Evolutionary conservation across 2,113 vertebrate species (phyloP).

Genomic region (Ivindomyrus marchei): DNA sequence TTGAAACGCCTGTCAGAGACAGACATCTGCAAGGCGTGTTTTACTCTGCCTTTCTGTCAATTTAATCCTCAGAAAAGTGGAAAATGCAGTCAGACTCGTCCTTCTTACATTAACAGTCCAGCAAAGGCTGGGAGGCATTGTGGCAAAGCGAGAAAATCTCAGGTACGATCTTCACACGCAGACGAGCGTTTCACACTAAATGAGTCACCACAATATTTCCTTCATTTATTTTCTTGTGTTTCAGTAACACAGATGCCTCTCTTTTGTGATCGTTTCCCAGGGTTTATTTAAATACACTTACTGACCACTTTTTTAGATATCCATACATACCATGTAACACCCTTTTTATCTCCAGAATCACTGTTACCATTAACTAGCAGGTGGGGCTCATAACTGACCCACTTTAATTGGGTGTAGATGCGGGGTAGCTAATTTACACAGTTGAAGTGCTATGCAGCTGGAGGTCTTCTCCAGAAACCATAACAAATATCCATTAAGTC

Average conservation of each 20-base stretch:
- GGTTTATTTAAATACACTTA: neutral
- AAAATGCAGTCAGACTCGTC: neutral
- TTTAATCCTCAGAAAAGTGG: neutral
- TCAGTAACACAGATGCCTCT: neutral
- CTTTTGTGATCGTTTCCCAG: neutral
- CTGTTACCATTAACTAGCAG: neutral
- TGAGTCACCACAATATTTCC: neutral
- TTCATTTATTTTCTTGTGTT: neutral
- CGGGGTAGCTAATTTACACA: neutral
- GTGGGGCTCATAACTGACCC: neutral
- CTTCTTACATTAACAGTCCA: neutral
- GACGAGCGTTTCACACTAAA: neutral
- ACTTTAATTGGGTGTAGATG: neutral
- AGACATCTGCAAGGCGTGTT: neutral
- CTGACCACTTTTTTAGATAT: neutral
- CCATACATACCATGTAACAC: neutral
- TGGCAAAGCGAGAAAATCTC: neutral
- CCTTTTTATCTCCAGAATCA: neutral
- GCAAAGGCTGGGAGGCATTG: neutral
- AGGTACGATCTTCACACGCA: neutral
- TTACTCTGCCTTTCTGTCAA: neutral
- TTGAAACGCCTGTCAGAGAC: neutral
- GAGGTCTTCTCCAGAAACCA: neutral
- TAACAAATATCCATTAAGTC: neutral
- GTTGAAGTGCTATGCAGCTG: neutral